Evolutionary conservation across 2,888 invertebrate species (phyloP).

Genomic region (Salpingus planirostris): DNA sequence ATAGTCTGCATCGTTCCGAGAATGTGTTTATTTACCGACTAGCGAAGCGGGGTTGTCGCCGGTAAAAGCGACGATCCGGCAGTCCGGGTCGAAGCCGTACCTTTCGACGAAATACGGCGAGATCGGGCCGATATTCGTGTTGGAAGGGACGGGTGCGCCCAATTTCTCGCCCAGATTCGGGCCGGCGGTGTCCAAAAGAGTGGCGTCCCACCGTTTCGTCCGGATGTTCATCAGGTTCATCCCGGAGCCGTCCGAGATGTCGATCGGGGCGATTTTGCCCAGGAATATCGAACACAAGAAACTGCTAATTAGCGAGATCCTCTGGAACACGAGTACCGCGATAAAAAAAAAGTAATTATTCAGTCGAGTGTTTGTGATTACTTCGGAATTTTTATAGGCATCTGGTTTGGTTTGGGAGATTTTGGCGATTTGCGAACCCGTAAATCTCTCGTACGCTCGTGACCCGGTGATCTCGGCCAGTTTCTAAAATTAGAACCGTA

Average conservation of each 20-base stretch:
- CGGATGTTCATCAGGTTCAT: constrained; percentile 90
- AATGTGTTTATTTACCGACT: constrained; percentile 63
- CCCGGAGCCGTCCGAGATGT: constrained; percentile 87
- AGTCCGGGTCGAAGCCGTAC: constrained; percentile 74
- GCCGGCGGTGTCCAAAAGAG: constrained; percentile 68
- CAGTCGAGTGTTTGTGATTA: too few relatives aligned
- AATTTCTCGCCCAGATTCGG: constrained; percentile 65
- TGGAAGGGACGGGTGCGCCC: constrained; percentile 64
- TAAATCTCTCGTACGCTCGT: constrained; percentile 82
- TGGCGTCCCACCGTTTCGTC: constrained; percentile 65
- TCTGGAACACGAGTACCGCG: too few relatives aligned
- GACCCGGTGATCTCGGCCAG: constrained; percentile 78
- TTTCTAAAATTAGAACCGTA: too few relatives aligned
- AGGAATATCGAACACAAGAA: constrained; percentile 83
- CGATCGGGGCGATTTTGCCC: constrained; percentile 83
- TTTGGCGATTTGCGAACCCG: constrained; percentile 90
- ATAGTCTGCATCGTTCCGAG: constrained; percentile 5
- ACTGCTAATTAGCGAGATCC: constrained; percentile 89
- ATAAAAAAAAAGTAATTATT: too few relatives aligned
- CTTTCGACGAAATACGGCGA: constrained; percentile 74
- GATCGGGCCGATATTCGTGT: constrained; percentile 61
- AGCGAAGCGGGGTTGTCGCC: constrained; percentile 91
- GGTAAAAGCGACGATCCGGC: constrained; percentile 80
- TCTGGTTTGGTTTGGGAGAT: constrained; percentile 61
- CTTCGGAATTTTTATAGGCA: constrained; percentile 68